Evolutionary conservation across 2,888 invertebrate species (phyloP).

Genomic region (Tillus elongatus): DNA sequence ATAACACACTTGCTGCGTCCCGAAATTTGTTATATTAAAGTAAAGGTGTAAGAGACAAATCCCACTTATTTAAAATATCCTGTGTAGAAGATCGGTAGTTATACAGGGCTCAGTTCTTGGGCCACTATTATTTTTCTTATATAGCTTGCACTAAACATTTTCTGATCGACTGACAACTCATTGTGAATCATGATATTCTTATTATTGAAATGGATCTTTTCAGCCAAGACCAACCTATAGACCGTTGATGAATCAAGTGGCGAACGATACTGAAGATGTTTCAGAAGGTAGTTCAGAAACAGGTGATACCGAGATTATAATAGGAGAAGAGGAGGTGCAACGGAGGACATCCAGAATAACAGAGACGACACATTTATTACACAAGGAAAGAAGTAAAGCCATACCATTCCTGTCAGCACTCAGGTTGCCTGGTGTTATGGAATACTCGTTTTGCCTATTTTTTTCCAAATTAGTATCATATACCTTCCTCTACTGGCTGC

Average conservation of each 20-base stretch:
- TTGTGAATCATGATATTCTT: too few relatives aligned
- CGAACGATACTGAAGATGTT: slow-evolving; percentile 26
- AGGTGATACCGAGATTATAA: slow-evolving; percentile 46
- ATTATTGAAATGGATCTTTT: too few relatives aligned
- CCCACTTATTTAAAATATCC: too few relatives aligned
- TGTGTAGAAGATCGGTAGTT: too few relatives aligned
- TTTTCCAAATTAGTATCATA: slow-evolving; percentile 96
- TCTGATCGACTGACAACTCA: too few relatives aligned
- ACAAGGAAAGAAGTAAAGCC: slow-evolving; percentile 41
- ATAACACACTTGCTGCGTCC: too few relatives aligned
- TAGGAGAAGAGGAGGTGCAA: slow-evolving; percentile 48
- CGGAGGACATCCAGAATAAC: slow-evolving; percentile 24
- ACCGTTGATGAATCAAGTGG: slow-evolving; percentile 29
- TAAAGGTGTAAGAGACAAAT: too few relatives aligned
- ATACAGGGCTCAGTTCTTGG: too few relatives aligned
- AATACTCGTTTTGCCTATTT: slow-evolving; percentile 87
- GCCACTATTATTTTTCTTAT: too few relatives aligned
- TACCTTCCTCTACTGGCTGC: slow-evolving; percentile 95
- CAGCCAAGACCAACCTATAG: too few relatives aligned
- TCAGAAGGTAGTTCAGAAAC: slow-evolving; percentile 36
- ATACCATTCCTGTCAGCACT: slow-evolving; percentile 72
- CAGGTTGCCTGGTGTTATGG: slow-evolving; percentile 83
- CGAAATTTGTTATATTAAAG: too few relatives aligned
- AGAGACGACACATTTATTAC: slow-evolving; percentile 32
- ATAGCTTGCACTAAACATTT: too few relatives aligned